Conservation (phyloP, 2,888 invertebrate genomes). For the Orthosia gothica region DNA sequence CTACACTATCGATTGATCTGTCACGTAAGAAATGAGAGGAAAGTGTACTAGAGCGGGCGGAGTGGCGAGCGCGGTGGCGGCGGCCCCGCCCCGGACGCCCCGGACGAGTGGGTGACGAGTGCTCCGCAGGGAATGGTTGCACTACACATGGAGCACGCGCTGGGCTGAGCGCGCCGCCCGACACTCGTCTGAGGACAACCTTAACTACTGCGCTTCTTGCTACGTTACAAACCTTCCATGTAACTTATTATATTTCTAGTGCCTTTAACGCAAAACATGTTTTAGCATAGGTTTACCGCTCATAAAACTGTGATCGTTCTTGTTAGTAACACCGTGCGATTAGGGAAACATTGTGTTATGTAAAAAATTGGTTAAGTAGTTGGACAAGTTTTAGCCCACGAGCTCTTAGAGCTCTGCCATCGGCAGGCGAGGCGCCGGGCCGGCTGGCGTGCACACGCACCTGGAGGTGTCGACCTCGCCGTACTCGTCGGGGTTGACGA, state of each 20-base stretch:
- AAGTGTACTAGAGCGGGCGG: neutral
- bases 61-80: constrained; percentile 5
- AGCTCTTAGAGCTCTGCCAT: constrained; percentile 5
- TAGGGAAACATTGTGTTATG: constrained; percentile 18
- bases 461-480: constrained; percentile 96
- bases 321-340: neutral
- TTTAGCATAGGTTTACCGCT: neutral
- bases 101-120: no score
- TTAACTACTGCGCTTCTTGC: neutral
- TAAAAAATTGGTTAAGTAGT: constrained; percentile 16
- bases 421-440: neutral
- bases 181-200: neutral
- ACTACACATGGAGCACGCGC: no score
- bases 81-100: constrained; percentile 19
- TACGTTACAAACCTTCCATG: neutral
- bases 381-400: neutral
- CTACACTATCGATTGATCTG: constrained; percentile 16
- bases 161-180: neutral
- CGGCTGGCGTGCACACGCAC: constrained; percentile 85
- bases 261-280: neutral
- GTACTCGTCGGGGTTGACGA: constrained; percentile 95
- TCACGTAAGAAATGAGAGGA: constrained; percentile 6
- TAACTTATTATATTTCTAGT: neutral
- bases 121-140: no score
- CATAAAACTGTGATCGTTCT: neutral